Conservation (phyloP, 2,113 vertebrate species). For the Boleophthalmus pectinirostris region DNA sequence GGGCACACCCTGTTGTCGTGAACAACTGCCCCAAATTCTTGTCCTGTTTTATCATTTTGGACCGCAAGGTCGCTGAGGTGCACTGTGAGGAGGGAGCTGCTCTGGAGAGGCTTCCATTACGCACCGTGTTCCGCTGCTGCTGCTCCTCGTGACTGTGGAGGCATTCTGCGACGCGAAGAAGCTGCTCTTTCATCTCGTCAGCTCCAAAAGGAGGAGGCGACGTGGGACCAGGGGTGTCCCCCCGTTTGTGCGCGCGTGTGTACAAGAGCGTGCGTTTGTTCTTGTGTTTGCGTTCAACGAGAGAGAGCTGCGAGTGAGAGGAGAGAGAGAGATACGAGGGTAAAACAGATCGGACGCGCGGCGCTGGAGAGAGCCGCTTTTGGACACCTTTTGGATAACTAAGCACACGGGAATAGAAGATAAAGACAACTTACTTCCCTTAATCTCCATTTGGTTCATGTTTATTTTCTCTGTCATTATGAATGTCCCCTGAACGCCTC, state of each 20-base stretch:
- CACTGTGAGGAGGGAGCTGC: constrained; percentile 34
- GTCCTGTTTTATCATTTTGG: constrained; percentile 8
- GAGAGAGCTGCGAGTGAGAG: constrained; percentile 27
- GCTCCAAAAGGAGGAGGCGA: constrained; percentile 66
- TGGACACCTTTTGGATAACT: constrained; percentile 65
- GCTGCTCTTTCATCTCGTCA: constrained; percentile 71
- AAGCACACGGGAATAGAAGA: constrained; percentile 38
- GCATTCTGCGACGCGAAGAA: constrained; percentile 47
- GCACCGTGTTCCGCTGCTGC: constrained; percentile 36
- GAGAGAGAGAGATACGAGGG: constrained; percentile 59
- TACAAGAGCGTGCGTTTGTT: constrained; percentile 24
- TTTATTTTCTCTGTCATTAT: constrained; percentile 14
- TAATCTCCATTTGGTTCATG: constrained; percentile 40
- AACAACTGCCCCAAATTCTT: constrained; percentile 50
- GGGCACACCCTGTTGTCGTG: constrained; percentile 36
- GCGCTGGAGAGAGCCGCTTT: constrained; percentile 61
- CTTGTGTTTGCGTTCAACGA: constrained; percentile 49
- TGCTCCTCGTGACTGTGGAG: constrained; percentile 40
- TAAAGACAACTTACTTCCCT: constrained; percentile 59
- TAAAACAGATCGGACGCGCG: constrained; percentile 65
- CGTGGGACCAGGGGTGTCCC: constrained; percentile 63
- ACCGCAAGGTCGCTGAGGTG: constrained; percentile 34
- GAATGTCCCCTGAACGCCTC: constrained; percentile 10
- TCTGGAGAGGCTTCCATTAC: constrained; percentile 49
- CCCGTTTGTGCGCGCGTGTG: constrained; percentile 50